These are phyloP conservation scores for Synergus laeviventris DNA, from an alignment of 2,888 invertebrate genomes.

Conservation along the genomic window DNA sequence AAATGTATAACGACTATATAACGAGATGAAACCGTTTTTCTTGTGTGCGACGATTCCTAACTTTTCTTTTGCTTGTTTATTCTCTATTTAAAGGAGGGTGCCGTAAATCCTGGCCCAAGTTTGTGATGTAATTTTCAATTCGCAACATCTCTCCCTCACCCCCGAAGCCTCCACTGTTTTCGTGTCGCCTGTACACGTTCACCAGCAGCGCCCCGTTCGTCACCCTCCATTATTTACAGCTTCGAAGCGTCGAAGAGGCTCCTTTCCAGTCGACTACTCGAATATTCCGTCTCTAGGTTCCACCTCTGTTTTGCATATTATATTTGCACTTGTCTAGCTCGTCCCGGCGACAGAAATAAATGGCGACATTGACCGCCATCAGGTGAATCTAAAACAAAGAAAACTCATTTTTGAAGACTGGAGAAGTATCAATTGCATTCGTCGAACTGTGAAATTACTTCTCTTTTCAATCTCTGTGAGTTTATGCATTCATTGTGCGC, in stretches of 20 bases:
- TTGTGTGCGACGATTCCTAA: not conserved
- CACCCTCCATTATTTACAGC: slow-evolving; percentile 61
- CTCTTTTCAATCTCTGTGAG: not conserved
- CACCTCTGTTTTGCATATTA: slow-evolving; percentile 24
- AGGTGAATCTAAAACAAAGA: not conserved
- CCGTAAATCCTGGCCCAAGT: slow-evolving; percentile 61
- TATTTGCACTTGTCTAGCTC: slow-evolving; percentile 22
- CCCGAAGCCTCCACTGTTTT: slow-evolving; percentile 30
- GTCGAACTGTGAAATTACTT: not conserved
- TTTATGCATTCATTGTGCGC: not conserved
- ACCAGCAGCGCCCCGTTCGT: slow-evolving; percentile 54
- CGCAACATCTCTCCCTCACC: slow-evolving; percentile 41
- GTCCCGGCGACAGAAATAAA: not conserved
- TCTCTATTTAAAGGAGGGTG: slow-evolving; percentile 59
- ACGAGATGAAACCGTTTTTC: not conserved
- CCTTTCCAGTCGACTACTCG: slow-evolving; percentile 47
- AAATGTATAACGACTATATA: no score
- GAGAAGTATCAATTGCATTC: not conserved
- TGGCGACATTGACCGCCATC: slow-evolving; percentile 12
- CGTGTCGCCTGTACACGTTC: slow-evolving; percentile 45
- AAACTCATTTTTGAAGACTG: slow-evolving; percentile 7
- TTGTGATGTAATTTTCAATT: slow-evolving; percentile 63
- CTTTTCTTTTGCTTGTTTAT: slow-evolving; percentile 56
- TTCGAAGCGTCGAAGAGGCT: slow-evolving; percentile 57
- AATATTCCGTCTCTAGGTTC: slow-evolving; percentile 29